Evolutionary conservation across 2,888 invertebrate species (phyloP).

Genomic region (Blera fallax): DNA sequence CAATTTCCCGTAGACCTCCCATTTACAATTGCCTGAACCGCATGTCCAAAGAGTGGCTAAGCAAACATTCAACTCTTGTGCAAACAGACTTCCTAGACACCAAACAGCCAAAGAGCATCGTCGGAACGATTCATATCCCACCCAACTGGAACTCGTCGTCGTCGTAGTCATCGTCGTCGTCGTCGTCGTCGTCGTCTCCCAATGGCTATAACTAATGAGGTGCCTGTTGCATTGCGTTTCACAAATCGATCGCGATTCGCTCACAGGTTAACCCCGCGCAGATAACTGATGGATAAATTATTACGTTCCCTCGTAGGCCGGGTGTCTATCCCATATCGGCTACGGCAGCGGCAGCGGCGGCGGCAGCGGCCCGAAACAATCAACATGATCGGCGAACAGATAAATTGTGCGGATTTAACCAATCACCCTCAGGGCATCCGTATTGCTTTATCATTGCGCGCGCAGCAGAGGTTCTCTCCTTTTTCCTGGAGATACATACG

Average conservation of each 20-base stretch:
- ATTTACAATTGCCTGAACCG: conserved; percentile 24
- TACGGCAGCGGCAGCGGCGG: not conserved
- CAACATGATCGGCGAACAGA: conserved; percentile 67
- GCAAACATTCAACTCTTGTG: conserved; percentile 53
- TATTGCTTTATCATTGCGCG: conserved; percentile 63
- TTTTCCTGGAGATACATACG: conserved; percentile 4
- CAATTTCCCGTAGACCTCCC: conserved; percentile 49
- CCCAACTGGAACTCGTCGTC: not conserved
- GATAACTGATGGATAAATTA: conserved; percentile 71
- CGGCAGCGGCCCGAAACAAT: conserved; percentile 62
- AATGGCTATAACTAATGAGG: conserved; percentile 69
- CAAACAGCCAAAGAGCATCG: conserved; percentile 25
- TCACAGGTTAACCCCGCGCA: conserved; percentile 64
- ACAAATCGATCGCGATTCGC: conserved; percentile 70
- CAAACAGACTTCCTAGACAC: conserved; percentile 62
- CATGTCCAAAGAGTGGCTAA: conserved; percentile 22
- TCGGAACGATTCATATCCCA: not conserved
- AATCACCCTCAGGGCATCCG: conserved; percentile 68
- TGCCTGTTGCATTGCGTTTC: conserved; percentile 71
- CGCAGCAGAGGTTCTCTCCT: not conserved
- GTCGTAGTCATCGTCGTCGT: too few relatives aligned
- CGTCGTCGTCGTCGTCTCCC: conserved; percentile 37
- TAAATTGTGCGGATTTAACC: conserved; percentile 70
- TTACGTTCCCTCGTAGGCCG: conserved; percentile 35
- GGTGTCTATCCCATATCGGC: conserved; percentile 1